Evolutionary conservation across 2,113 vertebrate genomes (phyloP).

Genomic region (Phylloscopus whistleri): DNA sequence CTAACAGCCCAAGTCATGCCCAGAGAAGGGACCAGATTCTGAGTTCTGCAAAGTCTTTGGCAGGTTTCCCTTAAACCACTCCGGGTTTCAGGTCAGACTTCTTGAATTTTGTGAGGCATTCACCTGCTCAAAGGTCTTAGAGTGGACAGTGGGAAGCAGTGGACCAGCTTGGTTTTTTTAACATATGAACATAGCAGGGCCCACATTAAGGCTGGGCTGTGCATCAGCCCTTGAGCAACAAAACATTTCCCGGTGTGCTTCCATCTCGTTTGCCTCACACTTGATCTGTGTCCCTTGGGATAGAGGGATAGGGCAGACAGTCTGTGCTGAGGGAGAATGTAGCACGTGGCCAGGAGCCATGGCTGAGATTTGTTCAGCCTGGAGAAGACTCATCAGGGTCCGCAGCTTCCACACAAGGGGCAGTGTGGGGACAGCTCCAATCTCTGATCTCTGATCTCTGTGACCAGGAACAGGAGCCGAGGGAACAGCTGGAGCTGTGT

Average conservation of each 20-base stretch:
- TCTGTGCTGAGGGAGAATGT: background rate
- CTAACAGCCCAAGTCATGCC: background rate
- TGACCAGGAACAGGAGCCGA: background rate
- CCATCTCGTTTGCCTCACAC: background rate
- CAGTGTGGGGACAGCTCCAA: accelerated
- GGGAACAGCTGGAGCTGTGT: background rate
- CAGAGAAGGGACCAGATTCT: background rate
- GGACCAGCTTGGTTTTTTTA: background rate
- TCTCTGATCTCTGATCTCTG: background rate
- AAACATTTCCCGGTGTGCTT: background rate
- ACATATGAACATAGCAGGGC: background rate
- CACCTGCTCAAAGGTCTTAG: background rate
- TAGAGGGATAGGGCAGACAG: background rate
- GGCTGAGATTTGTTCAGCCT: background rate
- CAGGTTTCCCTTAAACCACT: background rate
- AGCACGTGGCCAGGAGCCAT: background rate
- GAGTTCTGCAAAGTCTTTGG: background rate
- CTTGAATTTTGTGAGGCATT: background rate
- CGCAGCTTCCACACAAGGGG: background rate
- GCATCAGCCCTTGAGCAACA: background rate
- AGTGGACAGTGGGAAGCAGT: background rate
- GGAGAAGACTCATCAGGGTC: background rate
- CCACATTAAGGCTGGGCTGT: background rate
- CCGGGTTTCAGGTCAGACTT: background rate
- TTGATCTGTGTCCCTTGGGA: accelerated